Conservation (phyloP, 2,113 vertebrate genomes). For the Lichenostomus cassidix region DNA sequence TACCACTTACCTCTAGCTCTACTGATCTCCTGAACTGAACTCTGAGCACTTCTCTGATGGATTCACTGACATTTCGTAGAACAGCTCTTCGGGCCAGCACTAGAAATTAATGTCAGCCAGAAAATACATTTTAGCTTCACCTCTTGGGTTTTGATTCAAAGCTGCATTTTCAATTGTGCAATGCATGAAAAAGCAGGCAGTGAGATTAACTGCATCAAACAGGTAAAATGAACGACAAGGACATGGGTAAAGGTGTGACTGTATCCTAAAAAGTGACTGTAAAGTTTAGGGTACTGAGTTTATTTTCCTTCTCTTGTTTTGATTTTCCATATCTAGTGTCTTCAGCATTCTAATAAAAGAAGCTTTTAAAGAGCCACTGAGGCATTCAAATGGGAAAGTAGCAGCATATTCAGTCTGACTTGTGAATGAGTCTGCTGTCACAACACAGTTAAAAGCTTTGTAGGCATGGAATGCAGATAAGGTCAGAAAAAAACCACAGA, state of each 20-base stretch:
- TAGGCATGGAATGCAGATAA: background rate
- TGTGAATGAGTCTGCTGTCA: background rate
- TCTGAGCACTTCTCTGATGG: constrained; percentile 86
- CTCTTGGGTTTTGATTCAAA: background rate
- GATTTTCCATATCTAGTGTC: background rate
- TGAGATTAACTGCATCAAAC: background rate
- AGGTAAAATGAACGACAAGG: background rate
- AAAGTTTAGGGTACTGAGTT: background rate
- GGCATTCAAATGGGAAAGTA: background rate
- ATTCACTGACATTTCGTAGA: constrained; percentile 83
- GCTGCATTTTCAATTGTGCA: background rate
- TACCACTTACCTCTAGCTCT: constrained; percentile 87
- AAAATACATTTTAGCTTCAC: constrained; percentile 23
- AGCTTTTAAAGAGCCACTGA: background rate
- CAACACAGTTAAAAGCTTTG: background rate
- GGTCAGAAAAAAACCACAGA: constrained; percentile 5
- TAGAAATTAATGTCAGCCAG: constrained; percentile 65
- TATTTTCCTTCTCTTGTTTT: background rate
- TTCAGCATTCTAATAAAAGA: background rate
- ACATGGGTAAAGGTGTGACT: background rate
- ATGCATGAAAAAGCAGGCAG: background rate
- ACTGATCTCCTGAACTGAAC: constrained; percentile 84
- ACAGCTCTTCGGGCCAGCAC: constrained; percentile 84
- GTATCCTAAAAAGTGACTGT: constrained; percentile 17
- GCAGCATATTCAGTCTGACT: background rate